Base-by-base conservation (phyloP, 2,888 invertebrate species). In the Incurvaria masculella region DNA sequence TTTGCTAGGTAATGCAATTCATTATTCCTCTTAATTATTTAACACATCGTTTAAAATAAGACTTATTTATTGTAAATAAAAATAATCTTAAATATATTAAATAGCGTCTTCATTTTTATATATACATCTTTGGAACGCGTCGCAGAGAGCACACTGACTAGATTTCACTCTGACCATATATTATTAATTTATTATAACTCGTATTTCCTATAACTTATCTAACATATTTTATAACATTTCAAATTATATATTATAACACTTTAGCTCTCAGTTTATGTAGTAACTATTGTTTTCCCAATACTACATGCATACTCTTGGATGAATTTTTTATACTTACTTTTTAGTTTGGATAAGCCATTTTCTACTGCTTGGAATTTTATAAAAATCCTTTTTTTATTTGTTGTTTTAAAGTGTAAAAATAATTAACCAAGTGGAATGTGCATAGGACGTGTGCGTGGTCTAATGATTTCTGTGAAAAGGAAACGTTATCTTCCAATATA, bases 51-150 rank as follows among this genome's bases (percentile, higher is more conserved):
- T n/a, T n/a, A n/a, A n/a, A n/a, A n/a, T n/a, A n/a, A n/a, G n/a
- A n/a, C n/a, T 23, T 23, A 23, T 6, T 23, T 23, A 6, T 4
- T 23, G 23, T 23, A 23, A 23, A 23, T 23, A 23, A 6, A 23
- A 23, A 10, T 23, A 23, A 23, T 23, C 10, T 23, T 6, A 23
- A 23, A 23, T 23, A 23, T 17, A 17, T 10, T 11, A 42, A 46
- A 62, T 65, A 65, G 76, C 76, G 76, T 70, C 20, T 46, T 40
- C 5, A 66, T 66, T 67, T 54, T 58, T 66, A 72, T 72, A 27
- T 75, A 75, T 73, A 66, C 58, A 65, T 74, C 74, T 76, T 76
- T 76, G 76, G 75, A 76, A 78, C 76, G 76, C 76, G 71, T 75
- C 72, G 54, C 70, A 57, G 65, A 67, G 59, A 63, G 68, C 75